phyloP scores from a whole-genome alignment of 2,113 vertebrate genomes.

The Sinocyclocheilus grahami region DNA sequence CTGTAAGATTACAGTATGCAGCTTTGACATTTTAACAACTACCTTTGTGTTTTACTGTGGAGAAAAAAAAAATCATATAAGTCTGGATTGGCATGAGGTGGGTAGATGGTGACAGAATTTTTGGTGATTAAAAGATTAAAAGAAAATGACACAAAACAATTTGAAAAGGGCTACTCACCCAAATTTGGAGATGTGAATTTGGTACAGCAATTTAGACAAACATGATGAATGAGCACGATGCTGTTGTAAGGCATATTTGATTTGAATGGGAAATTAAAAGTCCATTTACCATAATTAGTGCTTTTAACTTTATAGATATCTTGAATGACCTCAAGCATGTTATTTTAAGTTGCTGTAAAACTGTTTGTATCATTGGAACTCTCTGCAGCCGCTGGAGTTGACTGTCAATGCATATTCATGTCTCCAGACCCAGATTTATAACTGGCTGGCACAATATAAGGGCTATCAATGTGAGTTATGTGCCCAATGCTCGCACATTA shows the following conservation, averaged over 20 bases:
- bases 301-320: constrained; percentile 22
- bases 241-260: not conserved
- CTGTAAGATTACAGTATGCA: too few species aligned
- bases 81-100: too few species aligned
- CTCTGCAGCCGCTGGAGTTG: constrained; percentile 67
- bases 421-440: constrained; percentile 81
- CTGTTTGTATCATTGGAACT: constrained; percentile 64
- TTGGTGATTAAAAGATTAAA: not conserved
- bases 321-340: constrained; percentile 9
- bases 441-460: constrained; percentile 80
- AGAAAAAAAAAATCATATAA: not conserved
- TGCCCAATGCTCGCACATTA: constrained; percentile 82
- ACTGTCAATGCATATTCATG: constrained; percentile 80
- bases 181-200: not conserved
- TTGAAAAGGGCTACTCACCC: constrained; percentile 11
- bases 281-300: not conserved
- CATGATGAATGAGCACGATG: constrained; percentile 30
- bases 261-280: not conserved
- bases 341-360: constrained; percentile 48
- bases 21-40: not conserved
- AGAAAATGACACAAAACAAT: not conserved
- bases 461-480: constrained; percentile 87
- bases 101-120: not conserved
- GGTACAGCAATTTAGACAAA: constrained; percentile 39
- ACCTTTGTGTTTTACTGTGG: not conserved